Base-by-base conservation (phyloP, 1,140 invertebrate genomes). In the Protaetia brevitarsis region DNA sequence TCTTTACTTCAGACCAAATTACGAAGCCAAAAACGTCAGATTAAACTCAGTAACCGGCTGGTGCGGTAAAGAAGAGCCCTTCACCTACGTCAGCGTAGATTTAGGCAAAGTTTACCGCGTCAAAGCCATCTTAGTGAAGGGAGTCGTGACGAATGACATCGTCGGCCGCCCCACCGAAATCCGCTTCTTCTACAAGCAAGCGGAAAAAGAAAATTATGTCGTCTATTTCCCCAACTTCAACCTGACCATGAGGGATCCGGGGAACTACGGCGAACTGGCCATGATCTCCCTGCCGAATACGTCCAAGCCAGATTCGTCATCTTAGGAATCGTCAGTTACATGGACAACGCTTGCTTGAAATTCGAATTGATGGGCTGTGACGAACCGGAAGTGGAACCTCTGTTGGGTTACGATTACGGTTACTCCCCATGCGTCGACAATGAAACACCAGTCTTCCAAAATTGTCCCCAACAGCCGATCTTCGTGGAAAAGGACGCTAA, bases 151-250 rank as follows among this genome's bases (percentile, higher is more conserved):
- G 0, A 96, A 95, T 70, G 94, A 96, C 73, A 94, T 96, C 59
- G 94, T 96, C 8, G 95, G 95, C 63, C 84, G 95, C 64, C 94
- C 95, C 5, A 97, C 94, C 0, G 95, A 97, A 84, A 94, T 98
- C 63, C 84, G 96, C 65, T 95, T 98, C 80, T 98, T 98, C 84
- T 98, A 98, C 78, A 98, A 98, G 80, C 91, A 94, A 80, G 85
- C 91, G 3, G 94, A 96, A 79, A 88, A 81, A 70, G 95, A 97
- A 77, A 96, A 97, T 73, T 97, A 96, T 73, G 94, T 97, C 5
- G 93, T 97, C 0, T 97, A 97, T 72, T 97, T 96, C 83, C 95
- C 95, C 10, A 96, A 97, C 73, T 96, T 96, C 76, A 97, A 96
- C 78, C 78, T 96, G 21, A 96, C 94, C 0, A 94, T 93, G 86